Base-by-base conservation (phyloP, 2,797 vertebrate genomes). In the Danio aesculapii region DNA sequence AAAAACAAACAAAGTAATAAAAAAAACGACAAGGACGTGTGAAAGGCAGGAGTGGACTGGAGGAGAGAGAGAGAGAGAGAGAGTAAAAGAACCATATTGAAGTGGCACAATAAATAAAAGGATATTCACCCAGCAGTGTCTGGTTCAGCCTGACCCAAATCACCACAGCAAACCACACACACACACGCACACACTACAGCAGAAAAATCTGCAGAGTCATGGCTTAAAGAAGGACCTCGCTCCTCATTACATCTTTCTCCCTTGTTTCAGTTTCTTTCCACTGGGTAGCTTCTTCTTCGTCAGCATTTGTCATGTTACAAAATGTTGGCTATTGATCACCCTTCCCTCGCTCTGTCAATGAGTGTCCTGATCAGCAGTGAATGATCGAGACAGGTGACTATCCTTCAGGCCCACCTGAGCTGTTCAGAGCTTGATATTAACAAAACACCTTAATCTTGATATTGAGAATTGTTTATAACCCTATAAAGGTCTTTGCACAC, bases 161-260 rank as follows among this genome's bases (percentile, higher is more conserved):
- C 58, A 84, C 21, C 74, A 78, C 72, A 66, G 75, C 69, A 88
- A 86, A 86, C 79, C 79, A 81, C 85, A 74, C 84, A 30, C 1
- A 30, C 30, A 30, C 30, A 30, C 30, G 3, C 30, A 30, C 30
- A 30, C 30, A 30, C 82, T 19, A 44, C 52, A 85, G 75, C n/a
- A 77, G 73, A 81, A 62, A 75, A 86, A 87, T 89, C 80, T 92
- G 90, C 93, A 87, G 85, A 92, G 89, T 94, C 93, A 92, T 84
- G 17, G 81, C 84, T 77, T 89, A 88, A 82, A 81, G 75, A 49
- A 58, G n/a, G 63, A 47, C 50, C 50, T 70, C 59, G 17, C 44
- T 21, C 12, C 17, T 79, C 17, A 10, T 73, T 73, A 39, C 47
- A 39, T 74, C 79, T 67, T 49, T 81, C 68, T 39, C 39, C 17